Evolutionary conservation across 2,113 vertebrate species (phyloP), one percentile per base, ranked within the genome.

Genomic region (Neotoma lepida): DNA sequence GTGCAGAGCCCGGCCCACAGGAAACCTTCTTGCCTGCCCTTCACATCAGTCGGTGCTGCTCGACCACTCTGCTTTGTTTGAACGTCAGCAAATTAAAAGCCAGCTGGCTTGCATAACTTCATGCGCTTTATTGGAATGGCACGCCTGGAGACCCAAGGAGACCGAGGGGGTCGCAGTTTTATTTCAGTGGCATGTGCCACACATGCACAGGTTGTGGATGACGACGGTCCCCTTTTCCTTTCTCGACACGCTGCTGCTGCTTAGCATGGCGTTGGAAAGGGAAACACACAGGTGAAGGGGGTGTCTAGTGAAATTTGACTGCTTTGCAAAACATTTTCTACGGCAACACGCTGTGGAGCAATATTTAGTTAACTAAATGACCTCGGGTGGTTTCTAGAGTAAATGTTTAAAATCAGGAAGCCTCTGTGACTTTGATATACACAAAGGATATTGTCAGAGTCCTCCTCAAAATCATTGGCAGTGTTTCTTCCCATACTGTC

Each of bases 311-410:
- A 96, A 81, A 94, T 35, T 5, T 61, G 63, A 87, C 95, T 87
- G 74, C 70, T 93, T 91, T 85, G 33, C 76, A 89, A 92, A 89
- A 90, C 10, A 1, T 78, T 71, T 90, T 90, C 39, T 85, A 61
- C 1, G 35, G 64, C 94, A 56, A 93, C 86, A 58, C 77, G 63
- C 70, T 73, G 44, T 82, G 35, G 33, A 91, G 68, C n/a, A 63
- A 93, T 95, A 85, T 85, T 95, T 93, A 90, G 39, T 76, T 95
- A 93, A 88, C 51, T 93, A 71, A 91, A 73, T 13, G 63, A 49
- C 44, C 77, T 91, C 56, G 61, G 76, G 54, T 81, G 73, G 88
- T 94, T 96, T 90, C 18, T 51, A 68, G 85, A 94, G 91, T 71
- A 68, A 95, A 91, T 94, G 89, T 96, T 94, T 95, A 76, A 95